Conservation (phyloP, 2,113 vertebrate species). For the Pycnonotus jocosus region DNA sequence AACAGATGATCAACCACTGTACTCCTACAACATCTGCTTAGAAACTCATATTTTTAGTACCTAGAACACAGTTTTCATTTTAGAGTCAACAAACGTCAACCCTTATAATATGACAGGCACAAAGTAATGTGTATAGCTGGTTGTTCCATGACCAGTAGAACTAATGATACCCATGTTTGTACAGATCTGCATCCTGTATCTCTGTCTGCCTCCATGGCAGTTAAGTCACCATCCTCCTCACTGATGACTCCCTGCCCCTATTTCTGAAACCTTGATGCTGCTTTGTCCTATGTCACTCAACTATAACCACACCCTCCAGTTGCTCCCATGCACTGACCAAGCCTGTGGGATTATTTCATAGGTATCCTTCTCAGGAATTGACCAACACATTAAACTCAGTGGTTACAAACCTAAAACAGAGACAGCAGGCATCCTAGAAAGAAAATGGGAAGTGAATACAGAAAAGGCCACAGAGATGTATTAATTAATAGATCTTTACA, state of each 20-base stretch:
- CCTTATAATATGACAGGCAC: background rate
- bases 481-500: background rate
- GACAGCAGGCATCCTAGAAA: background rate
- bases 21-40: background rate
- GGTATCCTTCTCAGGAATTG: background rate
- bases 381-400: background rate
- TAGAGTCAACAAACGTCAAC: background rate
- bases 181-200: background rate
- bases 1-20: background rate
- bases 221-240: background rate
- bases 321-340: background rate
- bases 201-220: background rate
- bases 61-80: background rate
- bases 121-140: background rate
- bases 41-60: background rate
- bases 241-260: background rate
- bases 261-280: background rate
- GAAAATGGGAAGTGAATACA: background rate
- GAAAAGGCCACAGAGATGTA: background rate
- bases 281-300: background rate
- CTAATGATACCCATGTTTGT: background rate
- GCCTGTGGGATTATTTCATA: background rate
- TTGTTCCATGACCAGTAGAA: background rate
- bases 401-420: background rate
- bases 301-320: rapidly evolving